These are phyloP conservation scores for Manis pentadactyla DNA, from an alignment of 2,797 vertebrate species.

Conservation along the genomic window DNA sequence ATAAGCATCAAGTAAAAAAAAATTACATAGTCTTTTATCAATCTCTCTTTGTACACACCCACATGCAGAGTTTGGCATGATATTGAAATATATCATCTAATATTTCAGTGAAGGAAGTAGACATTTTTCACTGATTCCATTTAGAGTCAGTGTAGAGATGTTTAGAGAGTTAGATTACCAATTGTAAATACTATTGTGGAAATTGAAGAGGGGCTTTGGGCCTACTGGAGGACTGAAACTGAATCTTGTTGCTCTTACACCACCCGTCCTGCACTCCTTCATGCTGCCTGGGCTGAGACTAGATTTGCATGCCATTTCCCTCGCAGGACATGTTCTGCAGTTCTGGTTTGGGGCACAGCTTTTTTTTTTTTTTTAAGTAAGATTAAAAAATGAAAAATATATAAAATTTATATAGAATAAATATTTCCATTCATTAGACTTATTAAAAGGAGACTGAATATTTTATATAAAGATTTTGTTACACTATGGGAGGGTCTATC, in stretches of 20 bases:
- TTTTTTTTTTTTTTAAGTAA: constrained; percentile 78
- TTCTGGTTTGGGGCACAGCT: constrained; percentile 69
- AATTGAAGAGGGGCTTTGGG: constrained; percentile 75
- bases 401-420: constrained; percentile 89
- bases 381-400: constrained; percentile 85
- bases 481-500: constrained; percentile 88
- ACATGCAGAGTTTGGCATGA: constrained; percentile 77
- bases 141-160: constrained; percentile 79
- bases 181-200: constrained; percentile 77
- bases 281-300: constrained; percentile 75
- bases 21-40: constrained; percentile 89
- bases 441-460: constrained; percentile 86
- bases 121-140: constrained; percentile 82
- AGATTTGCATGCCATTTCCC: constrained; percentile 57
- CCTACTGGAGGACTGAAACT: constrained; percentile 73
- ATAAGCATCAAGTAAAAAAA: constrained; percentile 88
- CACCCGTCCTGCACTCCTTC: constrained; percentile 70
- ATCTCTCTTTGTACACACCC: constrained; percentile 80
- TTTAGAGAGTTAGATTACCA: constrained; percentile 81
- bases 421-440: constrained; percentile 88
- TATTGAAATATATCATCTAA: constrained; percentile 81
- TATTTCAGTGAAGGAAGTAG: constrained; percentile 84
- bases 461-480: constrained; percentile 89
- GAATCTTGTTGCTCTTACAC: constrained; percentile 58
- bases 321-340: constrained; percentile 71